Percentiles rank a stretch among this genome's conserved stretches.
Conservation (phyloP, 2,797 vertebrate species). For the Melanotaenia parkinsoni region DNA sequence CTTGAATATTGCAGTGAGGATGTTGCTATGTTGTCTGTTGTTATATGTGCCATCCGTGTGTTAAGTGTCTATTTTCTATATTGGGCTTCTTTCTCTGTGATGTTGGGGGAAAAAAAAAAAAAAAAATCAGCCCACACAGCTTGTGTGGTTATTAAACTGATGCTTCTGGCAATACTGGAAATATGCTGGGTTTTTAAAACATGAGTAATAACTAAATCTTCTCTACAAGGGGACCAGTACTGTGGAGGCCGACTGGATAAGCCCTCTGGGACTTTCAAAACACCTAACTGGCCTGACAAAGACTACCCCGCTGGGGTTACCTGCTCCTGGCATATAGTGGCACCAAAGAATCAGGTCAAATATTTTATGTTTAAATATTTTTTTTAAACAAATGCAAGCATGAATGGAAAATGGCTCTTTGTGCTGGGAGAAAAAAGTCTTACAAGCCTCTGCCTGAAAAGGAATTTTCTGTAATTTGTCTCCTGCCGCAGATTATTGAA, state of each 20-base stretch:
- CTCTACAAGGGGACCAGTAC: conserved; percentile 91
- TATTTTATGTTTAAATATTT: neutral
- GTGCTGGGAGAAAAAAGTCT: neutral
- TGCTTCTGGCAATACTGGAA: conserved; percentile 24
- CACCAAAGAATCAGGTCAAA: conserved; percentile 92
- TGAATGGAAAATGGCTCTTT: neutral
- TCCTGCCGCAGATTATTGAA: conserved; percentile 86
- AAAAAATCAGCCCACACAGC: conserved; percentile 10
- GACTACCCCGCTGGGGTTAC: conserved; percentile 97
- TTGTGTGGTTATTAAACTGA: conserved; percentile 25
- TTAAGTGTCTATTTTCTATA: conserved; percentile 41
- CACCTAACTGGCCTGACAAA: conserved; percentile 97
- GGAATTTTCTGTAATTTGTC: conserved; percentile 17
- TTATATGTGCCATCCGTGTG: conserved; percentile 27
- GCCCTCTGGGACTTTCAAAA: conserved; percentile 91
- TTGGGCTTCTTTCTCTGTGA: conserved; percentile 6
- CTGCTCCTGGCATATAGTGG: conserved; percentile 96
- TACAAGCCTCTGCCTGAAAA: conserved; percentile 19
- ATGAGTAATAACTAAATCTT: conserved; percentile 20
- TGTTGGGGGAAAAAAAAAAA: conserved; percentile 32
- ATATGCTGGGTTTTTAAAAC: conserved; percentile 38
- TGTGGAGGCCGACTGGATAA: conserved; percentile 94
- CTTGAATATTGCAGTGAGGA: conserved; percentile 16
- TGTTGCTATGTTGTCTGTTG: conserved; percentile 9
- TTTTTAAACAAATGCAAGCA: neutral